Percentiles rank a stretch among this genome's conserved stretches.
Evolutionary conservation across 92 coral and sea anemone species (phyloP).

Genomic region (Desmophyllum pertusum): DNA sequence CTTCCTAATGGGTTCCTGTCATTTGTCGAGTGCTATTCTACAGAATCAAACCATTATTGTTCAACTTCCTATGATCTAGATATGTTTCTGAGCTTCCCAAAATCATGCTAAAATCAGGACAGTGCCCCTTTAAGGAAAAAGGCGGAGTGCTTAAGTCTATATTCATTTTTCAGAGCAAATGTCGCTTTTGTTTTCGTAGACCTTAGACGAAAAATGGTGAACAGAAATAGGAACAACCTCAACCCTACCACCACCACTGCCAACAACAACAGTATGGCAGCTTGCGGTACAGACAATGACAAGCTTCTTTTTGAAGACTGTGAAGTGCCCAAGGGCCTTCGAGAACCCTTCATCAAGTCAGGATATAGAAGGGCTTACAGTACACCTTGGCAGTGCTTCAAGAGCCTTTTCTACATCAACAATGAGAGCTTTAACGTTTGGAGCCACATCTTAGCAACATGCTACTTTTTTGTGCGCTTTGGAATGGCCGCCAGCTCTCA

Average conservation of each 20-base stretch:
- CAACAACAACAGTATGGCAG: neutral
- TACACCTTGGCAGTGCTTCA: constrained; percentile 57
- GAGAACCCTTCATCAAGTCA: constrained; percentile 62
- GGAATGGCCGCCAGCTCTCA: constrained; percentile 5
- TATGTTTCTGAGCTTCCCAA: too few relatives aligned
- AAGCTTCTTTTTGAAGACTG: constrained; percentile 23
- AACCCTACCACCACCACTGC: neutral
- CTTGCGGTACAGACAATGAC: neutral
- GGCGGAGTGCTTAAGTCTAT: too few relatives aligned
- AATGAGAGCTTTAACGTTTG: constrained; percentile 66
- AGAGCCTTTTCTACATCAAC: constrained; percentile 49
- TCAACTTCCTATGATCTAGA: too few relatives aligned
- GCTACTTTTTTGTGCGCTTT: constrained; percentile 43
- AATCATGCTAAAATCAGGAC: too few relatives aligned
- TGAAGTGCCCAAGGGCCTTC: constrained; percentile 56
- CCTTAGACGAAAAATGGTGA: neutral
- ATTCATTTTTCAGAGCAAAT: too few relatives aligned
- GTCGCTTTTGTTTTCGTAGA: neutral
- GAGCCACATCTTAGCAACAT: constrained; percentile 54
- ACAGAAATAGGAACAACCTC: neutral
- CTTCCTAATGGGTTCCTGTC: too few relatives aligned
- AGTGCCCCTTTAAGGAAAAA: too few relatives aligned
- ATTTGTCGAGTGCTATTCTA: too few relatives aligned
- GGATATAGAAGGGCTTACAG: constrained; percentile 61
- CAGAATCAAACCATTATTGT: too few relatives aligned